A percentile compares a stretch with the other conserved stretches of the same genome.
Conservation (phyloP, 23 tunicate species). For the Ascidia mentula region DNA sequence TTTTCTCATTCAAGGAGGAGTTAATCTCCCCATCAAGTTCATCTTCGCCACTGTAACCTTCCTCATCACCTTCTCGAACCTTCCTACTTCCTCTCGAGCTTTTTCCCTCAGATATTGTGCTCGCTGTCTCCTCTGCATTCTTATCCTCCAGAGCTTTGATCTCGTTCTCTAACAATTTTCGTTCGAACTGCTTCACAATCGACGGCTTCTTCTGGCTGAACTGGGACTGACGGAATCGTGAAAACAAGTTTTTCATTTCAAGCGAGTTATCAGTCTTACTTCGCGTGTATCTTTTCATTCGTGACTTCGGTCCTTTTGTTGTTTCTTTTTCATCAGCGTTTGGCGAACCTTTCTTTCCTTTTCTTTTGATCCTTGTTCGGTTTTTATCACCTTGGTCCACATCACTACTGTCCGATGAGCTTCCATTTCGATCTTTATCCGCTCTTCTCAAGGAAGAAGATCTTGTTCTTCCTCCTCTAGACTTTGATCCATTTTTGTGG, state of each 20-base stretch:
- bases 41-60: slow-evolving; percentile 84
- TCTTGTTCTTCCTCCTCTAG: slow-evolving; percentile 7
- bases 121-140: neutral
- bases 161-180: slow-evolving; percentile 72
- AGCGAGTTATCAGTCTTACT: slow-evolving; percentile 68
- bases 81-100: neutral
- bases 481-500: slow-evolving; percentile 11
- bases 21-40: slow-evolving; percentile 31
- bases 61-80: slow-evolving; percentile 29
- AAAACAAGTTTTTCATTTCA: slow-evolving; percentile 66
- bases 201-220: slow-evolving; percentile 62
- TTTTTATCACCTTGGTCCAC: neutral
- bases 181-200: slow-evolving; percentile 71
- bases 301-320: slow-evolving; percentile 28
- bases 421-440: neutral
- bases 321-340: slow-evolving; percentile 16
- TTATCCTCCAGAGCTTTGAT: slow-evolving; percentile 54
- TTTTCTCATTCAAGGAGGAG: neutral
- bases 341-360: slow-evolving; percentile 19
- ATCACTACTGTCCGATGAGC: slow-evolving; percentile 65
- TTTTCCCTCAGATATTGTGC: neutral
- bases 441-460: slow-evolving; percentile 48
- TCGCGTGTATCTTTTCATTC: slow-evolving; percentile 69
- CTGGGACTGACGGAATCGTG: slow-evolving; percentile 52
- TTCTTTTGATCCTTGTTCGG: neutral